Base-by-base conservation (phyloP, 2,113 vertebrate genomes). In the Scalopus aquaticus region DNA sequence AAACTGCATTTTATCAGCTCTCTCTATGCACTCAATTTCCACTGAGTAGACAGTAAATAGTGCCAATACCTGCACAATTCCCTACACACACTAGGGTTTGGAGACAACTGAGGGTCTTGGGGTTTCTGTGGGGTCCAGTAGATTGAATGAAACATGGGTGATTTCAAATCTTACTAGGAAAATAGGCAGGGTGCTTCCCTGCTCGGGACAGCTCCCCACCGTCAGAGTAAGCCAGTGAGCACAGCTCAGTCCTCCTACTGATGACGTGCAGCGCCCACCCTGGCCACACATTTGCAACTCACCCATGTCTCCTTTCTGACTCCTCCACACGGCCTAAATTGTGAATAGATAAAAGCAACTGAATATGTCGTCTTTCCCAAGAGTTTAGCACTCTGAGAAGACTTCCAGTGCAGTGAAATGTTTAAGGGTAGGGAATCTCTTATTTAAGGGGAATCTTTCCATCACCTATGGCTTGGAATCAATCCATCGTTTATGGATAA, bases 11-110 rank as follows among this genome's bases (percentile, higher is more conserved):
- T 93, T 84, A 86, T 90, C 92, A 46, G 67, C 90, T 87, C 73
- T 76, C 84, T 90, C 82, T 51, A 94, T 84, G 42, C 87, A 73
- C 65, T 95, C 93, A 44, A 28, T 88, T 91, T 81, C 94, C 64
- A 46, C 62, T 17, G n/a, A 91, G 35, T 0, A 92, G 82, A 76
- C 17, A 58, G 74, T 32, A 9, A 82, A 39, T 17, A 54, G 26
- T 30, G 49, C 64, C 49, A 9, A 19, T 72, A 39, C 32, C 72
- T 73, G 58, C 26, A 35, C 12, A 7, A 32, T 39, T 69, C 30
- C 77, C 46, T 54, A 54, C 22, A 58, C 11, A 64, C 37, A 20
- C 37, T 26, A 46, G 46, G 39, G 9, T 67, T 54, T 49, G 1
- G 54, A 84, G 28, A 39, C 16, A 39, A 39, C 37, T 19, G 32